Conservation (phyloP, 2,888 invertebrate species). For the Drosophila koepferae region DNA sequence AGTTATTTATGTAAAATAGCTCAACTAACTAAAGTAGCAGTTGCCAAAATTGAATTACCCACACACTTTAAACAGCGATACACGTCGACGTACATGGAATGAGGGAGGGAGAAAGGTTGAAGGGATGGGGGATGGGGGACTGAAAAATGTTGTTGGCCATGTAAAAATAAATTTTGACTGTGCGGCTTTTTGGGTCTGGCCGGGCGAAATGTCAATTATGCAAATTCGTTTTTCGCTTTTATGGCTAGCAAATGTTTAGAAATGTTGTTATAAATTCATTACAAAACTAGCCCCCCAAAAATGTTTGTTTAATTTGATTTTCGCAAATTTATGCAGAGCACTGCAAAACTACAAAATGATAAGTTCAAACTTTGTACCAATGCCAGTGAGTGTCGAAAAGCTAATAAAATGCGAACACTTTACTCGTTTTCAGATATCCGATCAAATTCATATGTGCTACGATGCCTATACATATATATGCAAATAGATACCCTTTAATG, state of each 20-base stretch:
- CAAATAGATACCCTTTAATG: not conserved
- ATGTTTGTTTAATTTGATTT: conserved; percentile 68
- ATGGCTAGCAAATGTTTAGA: conserved; percentile 64
- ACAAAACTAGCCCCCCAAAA: conserved; percentile 53
- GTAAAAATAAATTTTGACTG: conserved; percentile 53
- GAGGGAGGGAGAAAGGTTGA: not conserved
- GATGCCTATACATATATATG: not conserved
- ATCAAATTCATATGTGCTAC: not conserved
- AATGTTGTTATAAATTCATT: conserved; percentile 76
- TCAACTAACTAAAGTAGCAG: conserved; percentile 41
- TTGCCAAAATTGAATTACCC: conserved; percentile 42
- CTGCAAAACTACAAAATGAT: conserved; percentile 61
- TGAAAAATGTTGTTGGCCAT: conserved; percentile 20
- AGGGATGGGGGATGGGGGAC: not conserved
- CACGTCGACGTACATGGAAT: not conserved
- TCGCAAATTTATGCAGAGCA: conserved; percentile 55
- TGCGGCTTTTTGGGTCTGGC: conserved; percentile 24
- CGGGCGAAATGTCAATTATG: conserved; percentile 70
- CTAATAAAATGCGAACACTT: conserved; percentile 39
- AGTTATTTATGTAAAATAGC: conserved; percentile 52
- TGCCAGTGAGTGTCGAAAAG: conserved; percentile 16
- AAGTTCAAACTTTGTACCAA: conserved; percentile 49
- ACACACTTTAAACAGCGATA: conserved; percentile 17
- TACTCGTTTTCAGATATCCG: conserved; percentile 19
- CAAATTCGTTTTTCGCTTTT: conserved; percentile 67